Evolutionary conservation across 2,113 vertebrate species (phyloP), one percentile per base, ranked within the genome.

Genomic region (Campylomormyrus tamandua): DNA sequence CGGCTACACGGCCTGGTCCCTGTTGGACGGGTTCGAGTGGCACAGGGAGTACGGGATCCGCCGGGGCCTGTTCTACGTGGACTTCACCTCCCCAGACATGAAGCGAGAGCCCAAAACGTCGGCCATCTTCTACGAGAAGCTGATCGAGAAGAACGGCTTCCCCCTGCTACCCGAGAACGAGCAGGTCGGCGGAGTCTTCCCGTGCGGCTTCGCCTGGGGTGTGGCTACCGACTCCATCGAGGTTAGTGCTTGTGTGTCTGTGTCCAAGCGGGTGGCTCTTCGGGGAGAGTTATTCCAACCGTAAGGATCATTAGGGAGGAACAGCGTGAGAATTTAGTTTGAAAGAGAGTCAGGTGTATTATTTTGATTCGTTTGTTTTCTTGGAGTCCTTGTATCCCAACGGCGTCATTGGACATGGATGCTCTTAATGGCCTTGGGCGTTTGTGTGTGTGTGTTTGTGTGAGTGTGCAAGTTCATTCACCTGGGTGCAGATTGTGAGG

Each of bases 21-120:
- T 99, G 92, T 94, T 99, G 84, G 98, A 99, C 4, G 98, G 98
- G 87, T 99, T 98, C 2, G 98, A 99, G 94, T 99, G 98, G 98
- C 95, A 97, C 91, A 94, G 97, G 31, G 98, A 97, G 74, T 99
- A 98, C 35, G 96, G 94, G 89, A 97, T 99, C 91, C 94, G 98
- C 2, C 96, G 97, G 1, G 98, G 98, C 1, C 95, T 99, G 52
- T 99, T 97, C 94, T 98, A 98, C 2, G 95, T 99, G 0, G 98
- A 99, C 94, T 99, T 99, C 92, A 95, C 96, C 93, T 97, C 97
- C 87, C 94, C 95, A 0, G 97, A 98, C 90, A 97, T 98, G 95
- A 97, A 96, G 92, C 11, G 98, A 91, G 93, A 97, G 91, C 97
- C 97, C 1, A 99, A 99, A 93, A 97, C 98, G 9, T 99, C 98